Percentiles rank a stretch among this genome's conserved stretches.
Conservation (phyloP, 2,797 vertebrate genomes). For the Pempheris klunzingeri region DNA sequence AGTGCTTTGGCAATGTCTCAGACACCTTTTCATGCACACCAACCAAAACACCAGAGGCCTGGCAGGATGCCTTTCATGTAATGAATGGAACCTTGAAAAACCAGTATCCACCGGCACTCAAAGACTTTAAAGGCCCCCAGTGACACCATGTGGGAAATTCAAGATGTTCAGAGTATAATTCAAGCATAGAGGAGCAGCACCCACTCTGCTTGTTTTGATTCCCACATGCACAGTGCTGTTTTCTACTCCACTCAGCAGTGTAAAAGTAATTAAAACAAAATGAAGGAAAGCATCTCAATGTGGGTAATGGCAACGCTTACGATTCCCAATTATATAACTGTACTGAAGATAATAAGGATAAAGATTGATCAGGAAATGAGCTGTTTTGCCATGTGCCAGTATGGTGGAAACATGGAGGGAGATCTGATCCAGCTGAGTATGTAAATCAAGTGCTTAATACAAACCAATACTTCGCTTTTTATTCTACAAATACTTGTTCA, state of each 20-base stretch:
- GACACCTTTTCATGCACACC: neutral
- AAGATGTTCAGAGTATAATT: too few species aligned
- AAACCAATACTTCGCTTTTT: neutral
- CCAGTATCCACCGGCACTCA: too few species aligned
- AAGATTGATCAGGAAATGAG: neutral
- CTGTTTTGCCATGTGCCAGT: neutral
- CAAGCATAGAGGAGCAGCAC: neutral
- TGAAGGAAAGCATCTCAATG: neutral
- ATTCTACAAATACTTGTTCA: neutral
- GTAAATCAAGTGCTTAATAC: neutral
- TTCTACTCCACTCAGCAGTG: neutral
- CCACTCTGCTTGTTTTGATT: neutral
- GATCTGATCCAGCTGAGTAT: neutral
- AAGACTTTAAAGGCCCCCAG: neutral
- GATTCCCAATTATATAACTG: neutral
- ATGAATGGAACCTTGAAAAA: neutral
- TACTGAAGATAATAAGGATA: too few species aligned
- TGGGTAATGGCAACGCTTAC: neutral
- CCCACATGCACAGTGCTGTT: neutral
- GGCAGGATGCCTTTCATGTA: neutral
- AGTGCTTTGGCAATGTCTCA: neutral
- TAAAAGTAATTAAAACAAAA: neutral
- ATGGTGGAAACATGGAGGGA: neutral
- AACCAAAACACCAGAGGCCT: neutral
- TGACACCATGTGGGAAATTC: neutral